Evolutionary conservation across 1,140 invertebrate species (phyloP), one percentile per base, ranked within the genome.

Genomic region (Rhagoletis pomonella): DNA sequence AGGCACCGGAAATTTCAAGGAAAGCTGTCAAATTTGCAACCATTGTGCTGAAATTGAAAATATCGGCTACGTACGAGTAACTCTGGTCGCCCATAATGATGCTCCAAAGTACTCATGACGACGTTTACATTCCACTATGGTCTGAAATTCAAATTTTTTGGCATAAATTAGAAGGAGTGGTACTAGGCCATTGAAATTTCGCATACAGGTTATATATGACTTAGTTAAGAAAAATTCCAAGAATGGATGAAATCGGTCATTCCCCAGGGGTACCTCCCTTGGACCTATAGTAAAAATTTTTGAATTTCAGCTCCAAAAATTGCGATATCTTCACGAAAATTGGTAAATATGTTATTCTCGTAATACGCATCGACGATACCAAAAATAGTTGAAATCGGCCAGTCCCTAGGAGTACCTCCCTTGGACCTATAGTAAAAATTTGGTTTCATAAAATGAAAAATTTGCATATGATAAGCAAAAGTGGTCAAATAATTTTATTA

Each of bases 361-460:
- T 55, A 55, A 55, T 55, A 55, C 50, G 50, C 50, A 55, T 1
- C 50, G 50, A 55, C 50, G 50, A 64, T 64, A 64, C 60, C n/a
- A 17, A 19, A 64, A 64, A 64, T 64, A 64, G 14, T 64, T 64
- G 60, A 64, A 64, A 64, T 64, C 60, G 60, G 60, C 60, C 60
- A 64, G 60, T 64, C 60, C 60, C 60, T 64, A 64, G 60, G 60
- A 19, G 60, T 64, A 64, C 17, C 60, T 64, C 60, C 60, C 50
- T 55, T 55, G 50, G 50, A 55, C 50, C 50, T 55, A 55, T 55
- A 55, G 50, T 55, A 55, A 55, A 64, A 64, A 64, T 64, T 64
- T 64, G n/a, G 60, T 64, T 64, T 64, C 60, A 64, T 64, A 64
- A 64, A 64, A 64, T 64, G 60, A 64, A 64, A 64, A 64, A 64